These are phyloP conservation scores for Drosophila pegasa DNA, from an alignment of 2,888 invertebrate species.

Conservation along the genomic window DNA sequence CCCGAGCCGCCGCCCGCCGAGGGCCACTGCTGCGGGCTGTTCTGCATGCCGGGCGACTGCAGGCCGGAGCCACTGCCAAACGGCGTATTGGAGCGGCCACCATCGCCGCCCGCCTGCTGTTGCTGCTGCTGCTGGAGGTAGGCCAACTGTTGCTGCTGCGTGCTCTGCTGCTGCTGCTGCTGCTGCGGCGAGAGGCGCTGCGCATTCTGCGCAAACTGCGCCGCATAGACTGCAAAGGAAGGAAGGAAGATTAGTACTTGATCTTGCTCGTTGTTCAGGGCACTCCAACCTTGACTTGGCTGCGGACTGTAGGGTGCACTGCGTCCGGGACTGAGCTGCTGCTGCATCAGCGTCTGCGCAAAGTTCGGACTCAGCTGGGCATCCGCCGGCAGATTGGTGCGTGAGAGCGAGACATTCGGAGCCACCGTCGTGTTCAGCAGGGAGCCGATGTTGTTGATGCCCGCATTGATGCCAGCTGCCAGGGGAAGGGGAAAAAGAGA, in stretches of 20 bases:
- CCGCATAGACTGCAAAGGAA: slow-evolving; percentile 74
- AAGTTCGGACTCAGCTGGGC: slow-evolving; percentile 88
- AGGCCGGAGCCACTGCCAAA: slow-evolving; percentile 73
- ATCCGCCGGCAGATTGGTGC: slow-evolving; percentile 87
- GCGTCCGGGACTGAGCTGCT: slow-evolving; percentile 84
- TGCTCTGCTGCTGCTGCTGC: slow-evolving; percentile 82
- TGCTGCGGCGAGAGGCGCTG: slow-evolving; percentile 84
- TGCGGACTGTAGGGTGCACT: slow-evolving; percentile 85
- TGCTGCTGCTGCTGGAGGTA: slow-evolving; percentile 75
- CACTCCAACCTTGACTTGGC: slow-evolving; percentile 79
- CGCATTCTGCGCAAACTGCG: slow-evolving; percentile 82
- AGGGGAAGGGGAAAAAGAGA: not conserved
- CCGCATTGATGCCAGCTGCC: slow-evolving; percentile 82
- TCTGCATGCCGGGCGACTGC: slow-evolving; percentile 84
- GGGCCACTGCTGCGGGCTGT: slow-evolving; percentile 76
- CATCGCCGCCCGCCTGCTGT: slow-evolving; percentile 63
- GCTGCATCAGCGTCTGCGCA: slow-evolving; percentile 85
- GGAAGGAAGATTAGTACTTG: no score
- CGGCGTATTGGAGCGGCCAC: slow-evolving; percentile 65
- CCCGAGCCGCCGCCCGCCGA: slow-evolving; percentile 36
- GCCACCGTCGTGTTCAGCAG: slow-evolving; percentile 92
- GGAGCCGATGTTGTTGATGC: slow-evolving; percentile 90
- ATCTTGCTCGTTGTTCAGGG: fast-evolving
- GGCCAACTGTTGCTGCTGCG: slow-evolving; percentile 58
- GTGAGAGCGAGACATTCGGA: slow-evolving; percentile 94